phyloP scores from a whole-genome alignment of 2,797 vertebrate genomes.

The Coluber constrictor region DNA sequence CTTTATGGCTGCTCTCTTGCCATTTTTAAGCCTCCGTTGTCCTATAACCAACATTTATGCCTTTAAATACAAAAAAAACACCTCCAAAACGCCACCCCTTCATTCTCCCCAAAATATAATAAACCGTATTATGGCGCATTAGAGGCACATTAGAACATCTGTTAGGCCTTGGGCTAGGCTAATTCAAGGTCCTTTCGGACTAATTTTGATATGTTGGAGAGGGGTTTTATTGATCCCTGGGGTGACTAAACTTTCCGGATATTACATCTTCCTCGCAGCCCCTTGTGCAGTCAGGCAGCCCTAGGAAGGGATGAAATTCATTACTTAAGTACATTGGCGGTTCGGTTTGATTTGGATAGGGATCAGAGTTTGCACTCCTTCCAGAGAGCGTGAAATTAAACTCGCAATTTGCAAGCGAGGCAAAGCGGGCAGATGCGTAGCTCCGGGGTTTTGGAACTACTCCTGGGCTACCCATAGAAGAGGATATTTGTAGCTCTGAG shows the following conservation, averaged over 20 bases:
- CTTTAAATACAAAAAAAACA: not conserved
- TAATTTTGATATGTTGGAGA: not conserved
- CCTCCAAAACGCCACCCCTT: no score
- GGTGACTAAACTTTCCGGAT: not conserved
- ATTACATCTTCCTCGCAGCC: not conserved
- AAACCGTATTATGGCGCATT: not conserved
- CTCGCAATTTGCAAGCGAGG: not conserved
- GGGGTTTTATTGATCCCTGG: not conserved
- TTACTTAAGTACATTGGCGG: not conserved
- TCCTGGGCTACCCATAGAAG: not conserved
- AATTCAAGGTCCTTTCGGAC: not conserved
- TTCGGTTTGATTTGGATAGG: not conserved
- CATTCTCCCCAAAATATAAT: not conserved
- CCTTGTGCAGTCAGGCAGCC: not conserved
- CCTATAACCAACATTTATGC: not conserved
- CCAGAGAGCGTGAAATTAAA: not conserved
- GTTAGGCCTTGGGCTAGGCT: not conserved
- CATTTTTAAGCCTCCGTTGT: not conserved
- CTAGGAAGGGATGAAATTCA: not conserved
- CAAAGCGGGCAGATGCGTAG: accelerated
- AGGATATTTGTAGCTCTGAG: not conserved
- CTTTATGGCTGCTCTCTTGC: not conserved
- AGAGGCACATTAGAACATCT: not conserved
- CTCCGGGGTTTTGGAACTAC: not conserved
- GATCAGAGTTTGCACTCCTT: not conserved